Evolutionary conservation across 2,113 vertebrate species (phyloP).

Genomic region (Murina feae): DNA sequence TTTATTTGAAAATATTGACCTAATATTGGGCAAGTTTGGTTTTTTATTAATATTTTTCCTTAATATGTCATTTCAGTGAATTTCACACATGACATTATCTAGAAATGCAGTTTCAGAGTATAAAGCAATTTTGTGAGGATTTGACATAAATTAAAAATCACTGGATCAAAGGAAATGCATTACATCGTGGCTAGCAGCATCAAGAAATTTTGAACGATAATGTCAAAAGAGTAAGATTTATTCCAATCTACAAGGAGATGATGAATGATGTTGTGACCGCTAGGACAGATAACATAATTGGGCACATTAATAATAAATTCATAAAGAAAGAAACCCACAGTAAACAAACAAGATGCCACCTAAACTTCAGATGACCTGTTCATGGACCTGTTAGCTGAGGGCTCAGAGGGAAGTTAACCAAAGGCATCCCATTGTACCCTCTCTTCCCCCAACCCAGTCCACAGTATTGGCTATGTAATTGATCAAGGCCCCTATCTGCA

Average conservation of each 20-base stretch:
- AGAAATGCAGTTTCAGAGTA: constrained; percentile 73
- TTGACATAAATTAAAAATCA: constrained; percentile 78
- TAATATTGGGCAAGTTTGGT: not conserved
- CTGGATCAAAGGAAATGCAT: constrained; percentile 70
- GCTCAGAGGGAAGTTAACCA: constrained; percentile 29
- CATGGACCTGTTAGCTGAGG: constrained; percentile 27
- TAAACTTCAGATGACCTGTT: constrained; percentile 37
- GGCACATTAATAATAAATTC: constrained; percentile 67
- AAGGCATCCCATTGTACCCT: not conserved
- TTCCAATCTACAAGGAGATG: constrained; percentile 62
- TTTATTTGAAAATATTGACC: constrained; percentile 55
- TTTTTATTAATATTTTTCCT: constrained; percentile 69
- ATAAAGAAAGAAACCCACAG: constrained; percentile 48
- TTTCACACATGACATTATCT: constrained; percentile 66
- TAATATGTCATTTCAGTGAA: constrained; percentile 59
- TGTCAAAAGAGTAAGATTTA: constrained; percentile 60
- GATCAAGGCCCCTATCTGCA: not conserved
- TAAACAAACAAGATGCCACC: constrained; percentile 53
- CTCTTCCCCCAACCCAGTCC: not conserved
- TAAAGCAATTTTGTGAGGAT: constrained; percentile 66
- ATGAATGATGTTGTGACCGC: constrained; percentile 61
- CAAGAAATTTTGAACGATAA: constrained; percentile 44
- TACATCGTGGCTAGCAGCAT: constrained; percentile 45
- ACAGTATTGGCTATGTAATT: not conserved
- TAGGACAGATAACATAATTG: constrained; percentile 49